Percentiles rank a stretch among this genome's conserved stretches.
These are phyloP conservation scores for Bibio marci DNA, from an alignment of 2,888 invertebrate genomes.

Conservation along the genomic window DNA sequence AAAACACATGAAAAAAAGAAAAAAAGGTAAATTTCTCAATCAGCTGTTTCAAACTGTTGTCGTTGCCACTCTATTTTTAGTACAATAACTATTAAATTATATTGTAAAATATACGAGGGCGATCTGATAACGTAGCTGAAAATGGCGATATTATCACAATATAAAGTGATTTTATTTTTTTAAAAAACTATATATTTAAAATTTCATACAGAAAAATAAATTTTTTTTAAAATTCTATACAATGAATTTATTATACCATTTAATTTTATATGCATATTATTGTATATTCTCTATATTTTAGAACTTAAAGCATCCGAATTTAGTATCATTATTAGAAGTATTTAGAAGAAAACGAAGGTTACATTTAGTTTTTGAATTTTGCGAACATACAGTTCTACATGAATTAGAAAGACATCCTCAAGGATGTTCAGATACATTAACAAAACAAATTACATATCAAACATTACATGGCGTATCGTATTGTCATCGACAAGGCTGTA, in stretches of 20 bases:
- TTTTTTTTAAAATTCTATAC: too few relatives aligned
- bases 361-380: slow-evolving; percentile 96
- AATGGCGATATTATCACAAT: too few relatives aligned
- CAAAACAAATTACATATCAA: slow-evolving; percentile 89
- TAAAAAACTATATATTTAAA: slow-evolving; percentile 7
- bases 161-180: too few relatives aligned
- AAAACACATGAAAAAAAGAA: too few relatives aligned
- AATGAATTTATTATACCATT: slow-evolving; percentile 3
- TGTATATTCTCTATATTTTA: slow-evolving; percentile 28
- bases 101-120: too few relatives aligned
- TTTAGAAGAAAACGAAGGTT: slow-evolving; percentile 88
- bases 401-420: slow-evolving; percentile 87
- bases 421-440: slow-evolving; percentile 82
- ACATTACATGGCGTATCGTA: slow-evolving; percentile 89
- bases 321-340: slow-evolving; percentile 94
- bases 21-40: too few relatives aligned
- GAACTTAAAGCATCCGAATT: slow-evolving; percentile 95
- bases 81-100: too few relatives aligned
- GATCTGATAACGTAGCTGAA: too few relatives aligned
- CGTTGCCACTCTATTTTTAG: too few relatives aligned
- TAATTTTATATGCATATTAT: background rate
- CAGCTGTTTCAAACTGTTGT: too few relatives aligned
- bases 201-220: slow-evolving; percentile 1
- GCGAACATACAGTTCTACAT: slow-evolving; percentile 91
- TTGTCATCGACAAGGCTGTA: slow-evolving; percentile 89